Evolutionary conservation across 1,140 invertebrate genomes (phyloP).

Genomic region (Lutraria rhynchaena): DNA sequence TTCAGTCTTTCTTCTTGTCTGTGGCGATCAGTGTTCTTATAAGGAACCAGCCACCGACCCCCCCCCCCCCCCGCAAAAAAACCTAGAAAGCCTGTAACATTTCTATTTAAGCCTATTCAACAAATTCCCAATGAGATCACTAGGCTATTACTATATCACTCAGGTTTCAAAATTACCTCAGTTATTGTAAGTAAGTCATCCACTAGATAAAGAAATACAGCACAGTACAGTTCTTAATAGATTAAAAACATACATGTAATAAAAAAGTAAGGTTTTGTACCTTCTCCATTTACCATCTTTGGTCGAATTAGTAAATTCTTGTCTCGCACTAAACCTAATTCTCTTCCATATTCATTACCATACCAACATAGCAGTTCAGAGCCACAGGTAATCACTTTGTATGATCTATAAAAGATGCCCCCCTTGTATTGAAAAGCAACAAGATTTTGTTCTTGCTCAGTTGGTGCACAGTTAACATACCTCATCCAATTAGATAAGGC

Average conservation of each 20-base stretch:
- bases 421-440: constrained; percentile 85
- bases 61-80: too few relatives aligned
- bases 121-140: too few relatives aligned
- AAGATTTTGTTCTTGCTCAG: constrained; percentile 84
- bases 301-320: constrained; percentile 29
- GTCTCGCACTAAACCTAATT: constrained; percentile 48
- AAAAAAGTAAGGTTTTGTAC: constrained; percentile 14
- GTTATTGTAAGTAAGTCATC: background rate
- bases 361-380: constrained; percentile 85
- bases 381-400: constrained; percentile 69
- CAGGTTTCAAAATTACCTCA: background rate
- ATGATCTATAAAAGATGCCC: constrained; percentile 83
- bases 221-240: background rate
- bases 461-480: constrained; percentile 85
- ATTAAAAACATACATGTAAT: background rate
- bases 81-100: too few relatives aligned
- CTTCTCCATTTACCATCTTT: constrained; percentile 57
- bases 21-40: too few relatives aligned
- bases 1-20: too few relatives aligned
- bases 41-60: too few relatives aligned
- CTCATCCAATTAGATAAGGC: constrained; percentile 85
- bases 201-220: background rate
- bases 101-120: too few relatives aligned
- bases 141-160: too few relatives aligned
- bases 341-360: constrained; percentile 61